phyloP scores from a whole-genome alignment of 1,140 invertebrate species.

The Aphaenogaster floridana region DNA sequence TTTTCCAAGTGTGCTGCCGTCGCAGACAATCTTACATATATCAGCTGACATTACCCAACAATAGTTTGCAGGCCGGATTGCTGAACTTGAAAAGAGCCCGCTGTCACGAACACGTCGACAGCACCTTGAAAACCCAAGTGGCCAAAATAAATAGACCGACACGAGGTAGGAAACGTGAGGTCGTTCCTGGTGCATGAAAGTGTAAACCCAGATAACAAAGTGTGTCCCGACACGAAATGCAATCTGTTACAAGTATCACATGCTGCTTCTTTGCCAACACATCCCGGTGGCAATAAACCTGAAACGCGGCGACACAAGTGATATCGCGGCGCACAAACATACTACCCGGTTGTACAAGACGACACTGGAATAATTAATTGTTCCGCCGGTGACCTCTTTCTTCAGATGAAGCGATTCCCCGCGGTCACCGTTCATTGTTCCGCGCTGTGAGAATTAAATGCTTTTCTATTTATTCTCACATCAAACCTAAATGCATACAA shows the following conservation, averaged over 20 bases:
- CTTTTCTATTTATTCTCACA: conserved; percentile 7
- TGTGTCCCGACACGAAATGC: conserved; percentile 77
- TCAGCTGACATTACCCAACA: conserved; percentile 44
- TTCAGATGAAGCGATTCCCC: conserved; percentile 28
- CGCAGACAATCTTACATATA: conserved; percentile 23
- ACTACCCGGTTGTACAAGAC: conserved; percentile 58
- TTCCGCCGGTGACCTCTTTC: conserved; percentile 45
- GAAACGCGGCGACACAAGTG: conserved; percentile 74
- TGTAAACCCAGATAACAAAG: conserved; percentile 78
- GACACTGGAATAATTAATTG: conserved; percentile 65
- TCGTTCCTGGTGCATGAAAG: conserved; percentile 77
- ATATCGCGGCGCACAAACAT: conserved; percentile 67
- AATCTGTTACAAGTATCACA: conserved; percentile 77
- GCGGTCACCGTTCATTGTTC: not conserved
- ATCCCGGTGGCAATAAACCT: conserved; percentile 73
- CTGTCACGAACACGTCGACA: conserved; percentile 73
- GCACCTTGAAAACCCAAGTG: conserved; percentile 74
- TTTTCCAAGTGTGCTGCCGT: not conserved
- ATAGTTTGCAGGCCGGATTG: conserved; percentile 51
- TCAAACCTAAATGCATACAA: not conserved
- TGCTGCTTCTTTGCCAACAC: conserved; percentile 75
- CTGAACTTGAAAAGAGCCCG: conserved; percentile 68
- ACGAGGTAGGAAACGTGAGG: conserved; percentile 72
- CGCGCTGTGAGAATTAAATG: conserved; percentile 7
- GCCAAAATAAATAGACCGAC: conserved; percentile 76